Evolutionary conservation across 2,888 invertebrate genomes (phyloP).

Genomic region (Byasa hedistus): DNA sequence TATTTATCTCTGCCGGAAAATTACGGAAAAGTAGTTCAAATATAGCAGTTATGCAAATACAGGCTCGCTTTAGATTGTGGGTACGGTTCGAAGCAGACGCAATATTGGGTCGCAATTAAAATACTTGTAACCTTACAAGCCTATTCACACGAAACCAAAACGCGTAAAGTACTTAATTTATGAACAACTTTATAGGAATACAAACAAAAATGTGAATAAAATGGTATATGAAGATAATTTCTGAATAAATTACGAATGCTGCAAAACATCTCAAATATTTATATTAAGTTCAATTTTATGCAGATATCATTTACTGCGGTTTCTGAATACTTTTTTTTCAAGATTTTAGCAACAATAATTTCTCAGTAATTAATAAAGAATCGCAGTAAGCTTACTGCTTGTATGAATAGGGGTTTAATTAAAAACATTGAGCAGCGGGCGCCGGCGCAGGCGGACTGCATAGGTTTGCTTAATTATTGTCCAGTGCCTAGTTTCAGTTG

Average conservation of each 20-base stretch:
- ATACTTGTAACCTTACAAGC: constrained; percentile 36
- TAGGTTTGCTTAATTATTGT: constrained; percentile 35
- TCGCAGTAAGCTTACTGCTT: neutral
- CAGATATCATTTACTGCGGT: too few relatives aligned
- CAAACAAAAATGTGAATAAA: too few relatives aligned
- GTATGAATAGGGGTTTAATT: constrained; percentile 6
- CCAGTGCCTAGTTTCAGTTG: constrained; percentile 28
- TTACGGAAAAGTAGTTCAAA: constrained; percentile 35
- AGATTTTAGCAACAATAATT: neutral
- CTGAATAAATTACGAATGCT: too few relatives aligned
- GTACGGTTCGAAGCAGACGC: constrained; percentile 35
- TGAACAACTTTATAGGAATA: too few relatives aligned
- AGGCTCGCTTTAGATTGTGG: constrained; percentile 34
- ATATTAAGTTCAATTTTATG: neutral
- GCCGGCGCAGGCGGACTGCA: constrained; percentile 44
- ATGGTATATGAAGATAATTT: too few relatives aligned
- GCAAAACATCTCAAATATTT: too few relatives aligned
- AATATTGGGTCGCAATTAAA: constrained; percentile 51
- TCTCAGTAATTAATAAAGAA: neutral
- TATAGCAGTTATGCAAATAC: constrained; percentile 47
- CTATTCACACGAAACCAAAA: constrained; percentile 3
- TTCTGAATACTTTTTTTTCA: too few relatives aligned
- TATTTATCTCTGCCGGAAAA: constrained; percentile 31
- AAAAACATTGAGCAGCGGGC: constrained; percentile 35
- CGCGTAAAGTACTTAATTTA: neutral